Evolutionary conservation across 1,140 invertebrate genomes (phyloP), one percentile per base, ranked within the genome.

Genomic region (Neodiprion lecontei): DNA sequence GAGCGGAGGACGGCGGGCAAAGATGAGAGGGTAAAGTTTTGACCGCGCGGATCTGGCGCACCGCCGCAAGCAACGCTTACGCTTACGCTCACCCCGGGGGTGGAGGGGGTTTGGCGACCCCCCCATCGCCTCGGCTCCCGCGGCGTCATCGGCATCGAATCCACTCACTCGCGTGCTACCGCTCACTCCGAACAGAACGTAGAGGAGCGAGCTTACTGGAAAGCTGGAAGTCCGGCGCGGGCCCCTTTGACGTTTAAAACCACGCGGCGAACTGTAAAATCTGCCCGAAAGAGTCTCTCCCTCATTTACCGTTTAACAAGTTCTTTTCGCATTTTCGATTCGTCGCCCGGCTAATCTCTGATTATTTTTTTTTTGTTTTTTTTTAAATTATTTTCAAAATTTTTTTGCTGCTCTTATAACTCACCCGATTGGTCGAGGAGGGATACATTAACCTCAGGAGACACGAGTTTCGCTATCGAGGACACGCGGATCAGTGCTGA

Each of bases 141-240:
- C 53, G n/a, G 53, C 53, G 11, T 17, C 53, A 61, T 61, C 53
- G 53, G 53, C 53, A 61, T 17, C 53, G 53, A 61, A 61, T 61
- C 53, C 11, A 61, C 11, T 61, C 53, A 61, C 53, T 61, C 53
- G 53, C 53, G 53, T 61, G 53, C 53, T 61, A 61, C 53, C 53
- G 53, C 53, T 61, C 53, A 17, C 53, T 61, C 53, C 53, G 53
- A 61, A 61, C 53, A 17, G 53, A 61, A 61, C 53, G 53, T 61
- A 61, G 53, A 61, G n/a, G 53, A 40, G 28, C 28, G 28, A 61
- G 53, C 53, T 61, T 61, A 4, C 53, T 61, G 53, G 53, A 61
- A 40, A 40, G 53, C 53, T 61, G 11, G n/a, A 61, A 61, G 53
- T 61, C 53, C 53, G 53, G 53, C 53, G 8, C 53, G n/a, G 53